Conservation (phyloP, 2,113 vertebrate species). For the Heptranchias perlo region DNA sequence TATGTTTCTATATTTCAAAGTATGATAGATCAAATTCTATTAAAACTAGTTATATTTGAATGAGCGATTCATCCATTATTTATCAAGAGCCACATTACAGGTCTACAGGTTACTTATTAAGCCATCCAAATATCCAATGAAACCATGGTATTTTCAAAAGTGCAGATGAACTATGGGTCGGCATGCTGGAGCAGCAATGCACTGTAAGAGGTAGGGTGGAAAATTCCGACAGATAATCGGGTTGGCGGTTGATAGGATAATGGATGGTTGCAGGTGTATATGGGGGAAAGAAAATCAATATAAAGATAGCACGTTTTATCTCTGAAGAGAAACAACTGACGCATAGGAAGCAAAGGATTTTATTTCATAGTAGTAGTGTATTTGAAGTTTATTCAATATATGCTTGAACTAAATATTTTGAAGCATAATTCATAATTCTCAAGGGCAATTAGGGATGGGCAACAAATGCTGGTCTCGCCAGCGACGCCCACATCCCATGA, state of each 20-base stretch:
- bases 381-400: not conserved
- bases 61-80: not conserved
- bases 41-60: not conserved
- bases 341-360: not conserved
- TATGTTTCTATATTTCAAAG: too few relatives aligned
- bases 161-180: not conserved
- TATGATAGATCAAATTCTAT: too few relatives aligned
- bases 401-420: not conserved
- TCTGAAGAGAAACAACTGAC: not conserved
- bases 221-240: not conserved
- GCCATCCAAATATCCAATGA: not conserved
- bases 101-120: not conserved
- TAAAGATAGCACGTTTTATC: not conserved
- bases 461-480: too few relatives aligned
- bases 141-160: not conserved
- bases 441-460: too few relatives aligned
- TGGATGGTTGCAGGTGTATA: too few relatives aligned
- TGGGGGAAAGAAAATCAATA: not conserved
- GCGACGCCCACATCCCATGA: too few relatives aligned
- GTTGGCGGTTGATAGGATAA: not conserved
- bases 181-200: not conserved
- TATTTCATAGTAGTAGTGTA: not conserved
- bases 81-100: not conserved
- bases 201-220: not conserved
- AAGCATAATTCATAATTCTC: not conserved